phyloP scores from a whole-genome alignment of 1,140 invertebrate species.

The Euura lappo region DNA sequence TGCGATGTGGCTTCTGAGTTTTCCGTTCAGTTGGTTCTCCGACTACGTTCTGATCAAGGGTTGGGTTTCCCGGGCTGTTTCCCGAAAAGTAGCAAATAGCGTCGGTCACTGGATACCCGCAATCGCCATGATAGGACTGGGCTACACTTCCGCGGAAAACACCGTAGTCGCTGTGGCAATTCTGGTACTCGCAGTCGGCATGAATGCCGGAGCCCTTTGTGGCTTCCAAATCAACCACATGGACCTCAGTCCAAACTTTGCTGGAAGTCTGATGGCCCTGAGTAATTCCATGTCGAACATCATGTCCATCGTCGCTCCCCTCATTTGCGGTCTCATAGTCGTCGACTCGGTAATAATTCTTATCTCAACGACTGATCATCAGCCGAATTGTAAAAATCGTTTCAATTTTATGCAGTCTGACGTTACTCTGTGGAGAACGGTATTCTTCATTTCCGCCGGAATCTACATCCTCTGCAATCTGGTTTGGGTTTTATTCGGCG shows the following conservation, averaged over 20 bases:
- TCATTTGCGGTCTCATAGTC: constrained; percentile 59
- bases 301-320: constrained; percentile 66
- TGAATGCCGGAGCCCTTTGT: constrained; percentile 64
- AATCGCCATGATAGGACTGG: constrained; percentile 51
- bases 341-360: constrained; percentile 40
- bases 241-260: constrained; percentile 71
- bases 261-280: constrained; percentile 70
- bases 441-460: constrained; percentile 64
- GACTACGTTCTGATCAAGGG: constrained; percentile 67
- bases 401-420: constrained; percentile 26
- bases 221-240: constrained; percentile 69
- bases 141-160: constrained; percentile 42
- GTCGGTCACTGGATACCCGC: constrained; percentile 62
- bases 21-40: constrained; percentile 68
- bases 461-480: constrained; percentile 63
- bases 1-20: constrained; percentile 72
- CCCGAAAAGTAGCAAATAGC: constrained; percentile 71
- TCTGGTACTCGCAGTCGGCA: constrained; percentile 63
- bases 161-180: constrained; percentile 50
- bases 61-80: constrained; percentile 57
- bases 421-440: constrained; percentile 60
- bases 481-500: constrained; percentile 59
- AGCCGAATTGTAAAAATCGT: too few relatives aligned
- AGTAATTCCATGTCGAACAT: constrained; percentile 70
- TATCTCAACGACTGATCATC: too few relatives aligned